Base-by-base conservation (phyloP, 2,113 vertebrate genomes). In the Prolemur simus region DNA sequence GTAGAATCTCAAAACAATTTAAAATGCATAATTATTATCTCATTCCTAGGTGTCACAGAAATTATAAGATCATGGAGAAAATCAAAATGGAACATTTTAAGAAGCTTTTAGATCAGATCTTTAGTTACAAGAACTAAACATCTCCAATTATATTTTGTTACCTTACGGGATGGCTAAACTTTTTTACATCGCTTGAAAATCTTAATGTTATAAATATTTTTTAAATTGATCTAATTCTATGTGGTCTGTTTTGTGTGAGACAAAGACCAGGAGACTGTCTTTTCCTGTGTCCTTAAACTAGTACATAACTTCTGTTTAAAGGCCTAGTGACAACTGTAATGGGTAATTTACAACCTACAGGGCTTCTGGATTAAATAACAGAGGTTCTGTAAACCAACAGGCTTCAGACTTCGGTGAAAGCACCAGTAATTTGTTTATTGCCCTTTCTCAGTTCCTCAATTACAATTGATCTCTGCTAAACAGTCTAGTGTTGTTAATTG, bases 351-450 rank as follows among this genome's bases (percentile, higher is more conserved):
- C 97, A 98, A 98, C 98, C 97, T 95, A 71, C 91, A 96, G 96
- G 96, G 87, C 96, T 98, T 97, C 97, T 98, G 98, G 98, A 98
- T 98, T 98, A 98, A 98, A 98, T 98, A 98, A 97, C 98, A 98
- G 96, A 97, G 94, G 96, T 98, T 98, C 97, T 99, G 97, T 98
- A 98, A 98, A 98, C 95, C 97, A 98, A 98, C 95, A 98, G 95
- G 66, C 96, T 98, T 98, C 97, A 97, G 96, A 90, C 96, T 97
- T 98, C 69, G 96, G 97, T 97, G 98, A 98, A 98, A 99, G 98
- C 96, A 98, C 96, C 32, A 98, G 96, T 98, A 98, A 99, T 99
- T 99, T 99, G 98, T 99, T 99, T 99, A 99, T 99, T 99, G 98
- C 97, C 96, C 94, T 98, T 97, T 98, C 96, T 97, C 96, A 97